Evolutionary conservation across 2,797 vertebrate species (phyloP).

Genomic region (Perodicticus potto): DNA sequence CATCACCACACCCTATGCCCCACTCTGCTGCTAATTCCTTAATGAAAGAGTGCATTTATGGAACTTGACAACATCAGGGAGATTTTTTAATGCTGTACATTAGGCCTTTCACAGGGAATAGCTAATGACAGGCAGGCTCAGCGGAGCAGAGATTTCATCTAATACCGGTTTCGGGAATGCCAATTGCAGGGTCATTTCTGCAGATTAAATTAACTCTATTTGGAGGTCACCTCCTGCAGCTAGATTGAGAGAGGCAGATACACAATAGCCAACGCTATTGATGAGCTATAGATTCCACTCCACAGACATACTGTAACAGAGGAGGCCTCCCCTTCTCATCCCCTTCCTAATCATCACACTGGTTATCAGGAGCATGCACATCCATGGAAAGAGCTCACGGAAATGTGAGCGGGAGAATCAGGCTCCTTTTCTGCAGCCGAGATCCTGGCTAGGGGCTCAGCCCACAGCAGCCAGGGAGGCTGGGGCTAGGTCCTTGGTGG

Average conservation of each 20-base stretch:
- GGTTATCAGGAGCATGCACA: accelerated
- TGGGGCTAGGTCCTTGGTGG: accelerated
- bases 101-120: conserved; percentile 77
- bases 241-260: conserved; percentile 85
- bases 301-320: conserved; percentile 57
- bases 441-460: accelerated
- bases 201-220: conserved; percentile 86
- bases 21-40: conserved; percentile 73
- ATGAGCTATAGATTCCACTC: conserved; percentile 70
- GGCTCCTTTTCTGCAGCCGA: accelerated
- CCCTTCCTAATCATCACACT: not conserved
- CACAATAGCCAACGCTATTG: conserved; percentile 67
- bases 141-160: conserved; percentile 86
- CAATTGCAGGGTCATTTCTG: conserved; percentile 86
- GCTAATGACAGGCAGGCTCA: conserved; percentile 85
- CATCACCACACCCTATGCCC: conserved; percentile 52
- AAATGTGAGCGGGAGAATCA: accelerated
- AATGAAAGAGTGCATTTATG: not conserved
- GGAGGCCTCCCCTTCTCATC: not conserved
- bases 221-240: conserved; percentile 85
- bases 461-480: accelerated
- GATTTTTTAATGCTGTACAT: conserved; percentile 76
- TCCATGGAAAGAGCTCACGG: accelerated
- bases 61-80: conserved; percentile 83
- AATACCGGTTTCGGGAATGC: conserved; percentile 84